These are phyloP conservation scores for Limnephilus rhombicus DNA, from an alignment of 2,888 invertebrate species.

Conservation along the genomic window DNA sequence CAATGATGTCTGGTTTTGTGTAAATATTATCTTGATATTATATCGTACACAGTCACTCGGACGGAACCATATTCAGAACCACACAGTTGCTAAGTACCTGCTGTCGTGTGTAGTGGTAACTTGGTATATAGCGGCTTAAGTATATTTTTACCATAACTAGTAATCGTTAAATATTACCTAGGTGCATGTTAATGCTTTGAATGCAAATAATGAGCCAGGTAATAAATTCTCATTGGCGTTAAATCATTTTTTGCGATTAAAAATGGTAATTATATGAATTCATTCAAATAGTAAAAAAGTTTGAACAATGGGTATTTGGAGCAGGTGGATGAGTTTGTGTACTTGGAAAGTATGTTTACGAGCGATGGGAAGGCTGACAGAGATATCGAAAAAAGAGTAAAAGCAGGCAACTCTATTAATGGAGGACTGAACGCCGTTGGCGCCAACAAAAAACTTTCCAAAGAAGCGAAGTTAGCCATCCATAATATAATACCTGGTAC, in stretches of 20 bases:
- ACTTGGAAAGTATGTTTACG: too few species aligned
- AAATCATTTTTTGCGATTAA: not conserved
- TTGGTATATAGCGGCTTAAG: not conserved
- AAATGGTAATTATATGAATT: not conserved
- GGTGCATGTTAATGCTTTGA: not conserved
- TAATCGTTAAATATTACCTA: not conserved
- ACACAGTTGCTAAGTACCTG: not conserved
- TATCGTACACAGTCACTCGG: not conserved
- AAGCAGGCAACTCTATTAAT: too few species aligned
- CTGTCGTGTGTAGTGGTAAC: not conserved
- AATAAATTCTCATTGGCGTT: not conserved
- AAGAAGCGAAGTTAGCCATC: too few species aligned
- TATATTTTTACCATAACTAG: not conserved
- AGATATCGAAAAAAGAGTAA: too few species aligned
- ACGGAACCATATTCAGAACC: not conserved
- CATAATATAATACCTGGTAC: too few species aligned
- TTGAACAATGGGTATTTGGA: too few species aligned
- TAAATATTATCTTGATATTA: not conserved
- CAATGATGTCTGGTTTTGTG: constrained; percentile 1
- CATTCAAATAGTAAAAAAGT: not conserved
- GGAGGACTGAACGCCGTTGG: too few species aligned
- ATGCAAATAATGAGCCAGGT: not conserved
- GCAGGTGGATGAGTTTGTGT: too few species aligned
- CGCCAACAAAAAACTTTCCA: too few species aligned
- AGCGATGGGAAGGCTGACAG: too few species aligned